Base-by-base conservation (phyloP, 2,113 vertebrate genomes). In the Malurus melanocephalus region DNA sequence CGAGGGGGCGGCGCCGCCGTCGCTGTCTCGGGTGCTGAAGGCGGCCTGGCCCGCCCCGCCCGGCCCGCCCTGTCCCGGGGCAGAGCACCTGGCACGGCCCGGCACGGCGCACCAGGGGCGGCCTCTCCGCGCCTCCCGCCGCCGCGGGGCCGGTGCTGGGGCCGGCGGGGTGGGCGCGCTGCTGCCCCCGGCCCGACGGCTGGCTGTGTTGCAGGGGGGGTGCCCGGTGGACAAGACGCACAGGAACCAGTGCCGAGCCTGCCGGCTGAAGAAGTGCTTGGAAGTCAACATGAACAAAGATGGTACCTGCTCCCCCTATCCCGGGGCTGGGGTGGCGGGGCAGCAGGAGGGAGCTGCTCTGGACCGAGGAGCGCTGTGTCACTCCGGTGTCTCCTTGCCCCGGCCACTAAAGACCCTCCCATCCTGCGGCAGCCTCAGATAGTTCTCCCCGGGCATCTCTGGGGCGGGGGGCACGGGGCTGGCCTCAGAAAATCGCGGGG, bases 281-380 rank as follows among this genome's bases (percentile, higher is more conserved):
- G 99, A 99, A 97, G 99, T 99, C 95, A 99, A 99, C 98, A 99
- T 99, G 99, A 99, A 99, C 98, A 99, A 99, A 99, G 99, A 99
- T 86, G 99, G 99, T 99, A 98, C 92, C 92, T 90, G 87, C 75
- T 53, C 53, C 69, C 87, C 87, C 14, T 77, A 30, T 64, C 74
- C 77, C n/a, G 53, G 68, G 87, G 43, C 38, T 48, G 15, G 75
- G 82, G 59, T 20, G 38, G 62, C 1, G 23, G 57, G 55, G 65
- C 5, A n/a, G 61, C 43, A 7, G 48, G n/a, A 38, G 56, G 35
- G 59, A 61, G 28, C 35, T 67, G 32, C 66, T 62, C 61, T 8
- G 79, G 49, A 27, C 19, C 0, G 16, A 35, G 51, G 22, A 84
- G 71, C 0, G 0, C 10, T 6, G 19, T 67, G 75, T 35, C 60